These are phyloP conservation scores for Philonicus albiceps DNA, from an alignment of 2,888 invertebrate genomes.

Conservation along the genomic window DNA sequence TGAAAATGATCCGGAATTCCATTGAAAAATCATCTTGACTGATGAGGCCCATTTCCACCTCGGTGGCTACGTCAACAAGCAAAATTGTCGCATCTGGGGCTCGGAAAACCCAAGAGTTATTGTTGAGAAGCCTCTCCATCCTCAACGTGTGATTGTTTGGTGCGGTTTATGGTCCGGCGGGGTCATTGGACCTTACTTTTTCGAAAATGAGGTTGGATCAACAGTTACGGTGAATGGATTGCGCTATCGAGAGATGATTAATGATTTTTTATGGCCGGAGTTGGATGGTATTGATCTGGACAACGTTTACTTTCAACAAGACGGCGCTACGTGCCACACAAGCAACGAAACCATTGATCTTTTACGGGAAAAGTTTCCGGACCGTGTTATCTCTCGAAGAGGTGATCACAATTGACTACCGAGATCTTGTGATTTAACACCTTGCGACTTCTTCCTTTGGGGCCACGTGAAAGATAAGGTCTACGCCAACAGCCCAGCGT, in stretches of 20 bases:
- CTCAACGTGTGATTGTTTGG: neutral
- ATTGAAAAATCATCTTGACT: neutral
- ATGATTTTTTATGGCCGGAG: too few species aligned
- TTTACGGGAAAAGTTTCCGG: slow-evolving; percentile 9
- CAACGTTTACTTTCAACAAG: neutral
- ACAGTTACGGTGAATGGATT: slow-evolving; percentile 28
- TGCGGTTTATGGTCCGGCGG: slow-evolving; percentile 20
- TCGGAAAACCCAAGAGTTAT: neutral
- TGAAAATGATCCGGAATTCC: neutral
- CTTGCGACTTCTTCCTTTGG: slow-evolving; percentile 30
- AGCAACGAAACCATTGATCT: neutral
- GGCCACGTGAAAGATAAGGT: slow-evolving; percentile 9
- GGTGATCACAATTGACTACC: slow-evolving; percentile 41
- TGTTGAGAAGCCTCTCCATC: neutral
- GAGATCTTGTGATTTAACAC: neutral
- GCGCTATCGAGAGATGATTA: too few species aligned
- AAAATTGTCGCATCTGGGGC: neutral
- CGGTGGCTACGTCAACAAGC: neutral
- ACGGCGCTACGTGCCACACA: slow-evolving; percentile 4
- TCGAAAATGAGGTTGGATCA: neutral
- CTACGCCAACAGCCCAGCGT: slow-evolving; percentile 23
- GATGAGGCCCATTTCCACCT: neutral
- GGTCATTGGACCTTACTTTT: slow-evolving; percentile 31
- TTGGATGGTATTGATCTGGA: neutral
- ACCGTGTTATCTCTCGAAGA: slow-evolving; percentile 34